These are phyloP conservation scores for Trididemnum nubilum DNA, from an alignment of 23 tunicate genomes.

Conservation along the genomic window DNA sequence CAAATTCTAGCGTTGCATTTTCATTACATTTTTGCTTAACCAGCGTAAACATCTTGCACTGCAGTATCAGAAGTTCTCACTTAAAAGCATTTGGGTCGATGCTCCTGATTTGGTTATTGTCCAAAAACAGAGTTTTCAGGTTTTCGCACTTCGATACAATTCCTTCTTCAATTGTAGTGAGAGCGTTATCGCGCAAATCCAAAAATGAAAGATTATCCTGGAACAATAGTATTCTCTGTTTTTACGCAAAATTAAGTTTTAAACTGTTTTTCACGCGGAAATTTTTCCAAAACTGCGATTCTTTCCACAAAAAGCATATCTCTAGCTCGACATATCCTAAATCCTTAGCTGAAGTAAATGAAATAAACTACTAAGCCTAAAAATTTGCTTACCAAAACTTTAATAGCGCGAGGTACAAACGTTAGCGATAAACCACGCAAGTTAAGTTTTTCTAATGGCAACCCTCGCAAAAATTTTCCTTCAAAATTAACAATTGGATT, in stretches of 20 bases:
- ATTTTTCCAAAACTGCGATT: no score
- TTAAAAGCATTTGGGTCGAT: constrained; percentile 61
- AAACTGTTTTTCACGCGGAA: no score
- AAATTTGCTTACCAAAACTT: not conserved
- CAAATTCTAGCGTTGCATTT: no score
- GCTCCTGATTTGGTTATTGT: constrained; percentile 33
- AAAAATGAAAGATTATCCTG: constrained; percentile 41
- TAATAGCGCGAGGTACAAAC: not conserved
- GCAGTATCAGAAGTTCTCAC: no score
- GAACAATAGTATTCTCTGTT: no score
- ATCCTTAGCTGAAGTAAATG: no score
- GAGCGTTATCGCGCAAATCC: constrained; percentile 56
- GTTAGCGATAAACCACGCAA: not conserved
- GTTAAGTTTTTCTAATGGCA: not conserved
- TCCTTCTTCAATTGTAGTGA: constrained; percentile 34
- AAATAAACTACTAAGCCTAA: no score
- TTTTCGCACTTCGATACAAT: constrained; percentile 5
- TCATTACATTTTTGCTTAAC: no score
- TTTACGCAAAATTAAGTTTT: no score
- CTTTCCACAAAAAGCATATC: no score
- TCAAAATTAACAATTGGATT: constrained; percentile 51
- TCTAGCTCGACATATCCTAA: no score
- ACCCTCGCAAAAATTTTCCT: constrained; percentile 13
- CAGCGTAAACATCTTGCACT: no score
- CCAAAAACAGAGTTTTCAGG: constrained; percentile 27